phyloP scores from a whole-genome alignment of 2,888 invertebrate genomes.

The Coelinius sp. region DNA sequence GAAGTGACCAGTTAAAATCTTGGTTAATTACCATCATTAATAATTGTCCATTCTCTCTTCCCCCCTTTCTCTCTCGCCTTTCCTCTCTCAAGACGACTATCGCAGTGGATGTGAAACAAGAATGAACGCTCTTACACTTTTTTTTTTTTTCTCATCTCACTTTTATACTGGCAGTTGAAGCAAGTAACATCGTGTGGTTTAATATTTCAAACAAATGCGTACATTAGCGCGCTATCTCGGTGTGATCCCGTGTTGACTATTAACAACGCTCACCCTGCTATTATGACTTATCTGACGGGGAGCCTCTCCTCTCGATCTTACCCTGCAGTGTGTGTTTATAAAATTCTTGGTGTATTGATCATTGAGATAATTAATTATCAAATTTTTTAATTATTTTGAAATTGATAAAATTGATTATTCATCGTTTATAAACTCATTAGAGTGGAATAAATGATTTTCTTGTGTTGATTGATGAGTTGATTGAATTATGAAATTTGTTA shows the following conservation, averaged over 20 bases:
- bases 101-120: constrained; percentile 12
- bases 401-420: not conserved
- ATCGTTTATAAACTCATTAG: no score
- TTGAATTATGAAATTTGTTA: not conserved
- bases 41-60: constrained; percentile 58
- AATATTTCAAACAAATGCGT: constrained; percentile 70
- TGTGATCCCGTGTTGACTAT: constrained; percentile 67
- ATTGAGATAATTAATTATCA: not conserved
- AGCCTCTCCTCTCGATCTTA: constrained; percentile 45
- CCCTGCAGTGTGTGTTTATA: not conserved
- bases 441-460: not conserved
- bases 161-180: constrained; percentile 18
- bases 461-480: not conserved
- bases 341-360: not conserved
- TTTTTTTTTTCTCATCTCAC: constrained; percentile 22
- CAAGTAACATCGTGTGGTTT: constrained; percentile 55
- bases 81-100: constrained; percentile 25
- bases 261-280: constrained; percentile 65
- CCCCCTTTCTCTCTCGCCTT: constrained; percentile 1
- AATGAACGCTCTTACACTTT: not conserved
- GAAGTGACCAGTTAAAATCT: constrained; percentile 62
- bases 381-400: no score
- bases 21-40: constrained; percentile 67
- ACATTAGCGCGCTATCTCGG: constrained; percentile 68
- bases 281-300: constrained; percentile 66